Evolutionary conservation across 2,113 vertebrate species (phyloP), one percentile per base, ranked within the genome.

Genomic region (Eclectus roratus): DNA sequence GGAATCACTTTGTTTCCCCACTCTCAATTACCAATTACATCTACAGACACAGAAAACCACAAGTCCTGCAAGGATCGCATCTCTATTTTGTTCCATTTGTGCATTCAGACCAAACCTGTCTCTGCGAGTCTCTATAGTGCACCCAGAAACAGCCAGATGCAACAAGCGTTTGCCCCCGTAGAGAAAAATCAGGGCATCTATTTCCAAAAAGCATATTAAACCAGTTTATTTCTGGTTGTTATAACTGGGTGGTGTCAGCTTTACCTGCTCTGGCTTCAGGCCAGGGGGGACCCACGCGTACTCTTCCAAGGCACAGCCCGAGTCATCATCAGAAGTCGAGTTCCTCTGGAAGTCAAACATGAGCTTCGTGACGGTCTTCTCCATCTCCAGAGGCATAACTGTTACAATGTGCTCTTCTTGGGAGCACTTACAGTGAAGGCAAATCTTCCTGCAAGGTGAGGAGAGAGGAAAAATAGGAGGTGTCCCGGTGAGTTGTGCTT

Each of bases 311-410:
- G 99, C 99, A 35, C 99, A 99, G 95, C 99, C 99, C 0, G 99
- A 99, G 96, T 99, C 99, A 0, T 99, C 99, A 0, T 99, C 99
- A 0, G 99, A 99, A 80, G 99, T 99, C 0, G 99, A 99, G 97
- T 99, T 99, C 97, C 99, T 98, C 98, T 99, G 99, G 98, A 99
- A 99, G 98, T 99, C 99, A 94, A 99, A 99, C 99, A 99, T 99
- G 97, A 99, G 99, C 96, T 99, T 99, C 41, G 98, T 99, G 97
- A 99, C 99, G 0, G 99, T 99, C 98, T 99, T 99, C 98, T 99
- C 99, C 99, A 99, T 99, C 98, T 99, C 99, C 97, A 99, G 97
- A 52, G 99, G 99, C 99, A 99, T 99, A 97, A 97, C 98, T 41
- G 98, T 99, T 95, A 99, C 99, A 84, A 98, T 98, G 98, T 99